phyloP scores from a whole-genome alignment of 2,113 vertebrate species.

The Pleuronectes platessa region DNA sequence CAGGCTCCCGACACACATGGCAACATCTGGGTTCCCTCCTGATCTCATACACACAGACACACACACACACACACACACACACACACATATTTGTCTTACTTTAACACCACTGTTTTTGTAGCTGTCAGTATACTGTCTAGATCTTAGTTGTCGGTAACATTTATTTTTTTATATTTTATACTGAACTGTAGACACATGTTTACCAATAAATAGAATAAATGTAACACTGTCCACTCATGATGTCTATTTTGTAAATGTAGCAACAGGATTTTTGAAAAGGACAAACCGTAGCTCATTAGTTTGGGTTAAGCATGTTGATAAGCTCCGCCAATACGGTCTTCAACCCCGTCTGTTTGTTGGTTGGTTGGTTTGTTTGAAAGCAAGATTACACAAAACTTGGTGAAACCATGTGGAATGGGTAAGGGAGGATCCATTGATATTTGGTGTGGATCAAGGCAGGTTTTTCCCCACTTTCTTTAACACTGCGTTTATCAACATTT shows the following conservation, averaged over 20 bases:
- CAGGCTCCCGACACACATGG: slow-evolving; percentile 92
- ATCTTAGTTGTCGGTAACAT: slow-evolving; percentile 33
- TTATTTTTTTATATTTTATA: slow-evolving; percentile 56
- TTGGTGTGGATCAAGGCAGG: too few relatives aligned
- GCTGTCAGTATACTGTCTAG: slow-evolving; percentile 8
- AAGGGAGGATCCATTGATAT: too few relatives aligned
- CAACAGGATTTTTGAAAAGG: background rate
- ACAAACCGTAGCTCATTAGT: background rate
- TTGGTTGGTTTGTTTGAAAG: too few relatives aligned
- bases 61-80: background rate
- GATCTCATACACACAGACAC: slow-evolving; percentile 53
- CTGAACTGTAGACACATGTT: slow-evolving; percentile 16
- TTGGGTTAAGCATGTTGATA: too few relatives aligned
- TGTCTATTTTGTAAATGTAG: background rate
- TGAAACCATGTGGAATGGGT: too few relatives aligned
- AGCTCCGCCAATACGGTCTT: too few relatives aligned
- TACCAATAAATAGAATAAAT: slow-evolving; percentile 37
- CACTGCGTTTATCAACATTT: too few relatives aligned
- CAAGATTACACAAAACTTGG: too few relatives aligned
- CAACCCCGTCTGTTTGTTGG: too few relatives aligned
- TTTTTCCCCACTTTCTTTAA: too few relatives aligned
- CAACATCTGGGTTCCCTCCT: slow-evolving; percentile 96
- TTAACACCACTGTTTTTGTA: slow-evolving; percentile 18
- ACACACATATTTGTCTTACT: slow-evolving; percentile 7
- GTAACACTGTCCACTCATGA: background rate